Evolutionary conservation across 2,888 invertebrate species (phyloP).

Genomic region (Diarsia mendica): DNA sequence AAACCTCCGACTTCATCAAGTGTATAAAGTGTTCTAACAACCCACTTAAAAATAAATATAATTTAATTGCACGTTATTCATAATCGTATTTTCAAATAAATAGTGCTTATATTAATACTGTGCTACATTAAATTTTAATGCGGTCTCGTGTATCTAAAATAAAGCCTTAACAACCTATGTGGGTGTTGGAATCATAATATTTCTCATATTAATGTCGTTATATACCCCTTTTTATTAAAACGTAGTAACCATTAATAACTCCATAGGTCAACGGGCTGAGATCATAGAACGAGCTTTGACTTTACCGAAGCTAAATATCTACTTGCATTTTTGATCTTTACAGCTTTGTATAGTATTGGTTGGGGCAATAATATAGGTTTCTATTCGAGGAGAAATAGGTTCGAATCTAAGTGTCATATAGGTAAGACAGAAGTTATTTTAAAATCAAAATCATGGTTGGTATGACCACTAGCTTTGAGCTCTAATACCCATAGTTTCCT

Average conservation of each 20-base stretch:
- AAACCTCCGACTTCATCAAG: neutral
- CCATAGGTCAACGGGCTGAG: neutral
- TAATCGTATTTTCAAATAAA: constrained; percentile 8
- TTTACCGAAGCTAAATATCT: neutral
- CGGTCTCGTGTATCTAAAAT: neutral
- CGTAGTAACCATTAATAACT: neutral
- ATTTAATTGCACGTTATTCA: neutral
- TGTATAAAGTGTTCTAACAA: neutral
- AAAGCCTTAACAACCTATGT: constrained; percentile 8
- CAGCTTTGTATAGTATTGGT: too few relatives aligned
- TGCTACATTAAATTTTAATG: constrained; percentile 8
- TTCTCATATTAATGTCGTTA: neutral
- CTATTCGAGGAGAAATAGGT: too few relatives aligned
- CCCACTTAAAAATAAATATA: neutral
- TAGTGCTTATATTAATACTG: neutral
- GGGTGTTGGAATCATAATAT: constrained; percentile 7
- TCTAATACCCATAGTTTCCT: too few relatives aligned
- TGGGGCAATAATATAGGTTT: too few relatives aligned
- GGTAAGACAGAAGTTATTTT: too few relatives aligned
- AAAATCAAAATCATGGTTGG: too few relatives aligned
- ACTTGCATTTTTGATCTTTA: too few relatives aligned
- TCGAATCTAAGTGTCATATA: too few relatives aligned
- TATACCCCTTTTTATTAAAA: constrained; percentile 3
- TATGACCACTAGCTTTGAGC: too few relatives aligned
- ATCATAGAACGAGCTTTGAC: neutral